Conservation (phyloP, 1,140 invertebrate genomes). For the Drosophila carrolli region DNA sequence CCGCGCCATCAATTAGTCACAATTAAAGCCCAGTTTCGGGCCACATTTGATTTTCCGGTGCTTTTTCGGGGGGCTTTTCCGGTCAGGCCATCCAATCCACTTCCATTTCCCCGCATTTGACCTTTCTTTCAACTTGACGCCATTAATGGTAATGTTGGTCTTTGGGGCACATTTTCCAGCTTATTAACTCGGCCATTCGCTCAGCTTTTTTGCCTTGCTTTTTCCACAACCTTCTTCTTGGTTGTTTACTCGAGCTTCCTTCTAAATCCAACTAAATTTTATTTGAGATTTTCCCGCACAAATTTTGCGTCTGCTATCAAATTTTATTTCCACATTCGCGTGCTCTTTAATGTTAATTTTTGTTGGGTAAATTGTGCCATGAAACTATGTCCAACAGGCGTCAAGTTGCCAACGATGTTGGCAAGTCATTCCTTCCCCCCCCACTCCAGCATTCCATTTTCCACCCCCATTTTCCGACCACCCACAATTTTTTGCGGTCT, state of each 20-base stretch:
- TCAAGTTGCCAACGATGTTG: slow-evolving; percentile 55
- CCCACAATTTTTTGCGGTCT: slow-evolving; percentile 35
- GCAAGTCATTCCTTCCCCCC: not conserved
- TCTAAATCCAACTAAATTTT: slow-evolving; percentile 15
- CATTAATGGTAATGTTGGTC: slow-evolving; percentile 65
- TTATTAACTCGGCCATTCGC: slow-evolving; percentile 70
- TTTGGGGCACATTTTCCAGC: slow-evolving; percentile 68
- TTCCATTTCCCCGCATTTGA: slow-evolving; percentile 12
- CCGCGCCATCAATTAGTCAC: slow-evolving; percentile 32
- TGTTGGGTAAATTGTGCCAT: slow-evolving; percentile 16
- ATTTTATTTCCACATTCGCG: slow-evolving; percentile 53
- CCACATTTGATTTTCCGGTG: slow-evolving; percentile 21
- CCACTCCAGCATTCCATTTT: not conserved
- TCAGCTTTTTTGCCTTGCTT: not conserved
- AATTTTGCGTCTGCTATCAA: slow-evolving; percentile 4
- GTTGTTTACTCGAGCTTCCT: not conserved
- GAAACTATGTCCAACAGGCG: slow-evolving; percentile 53
- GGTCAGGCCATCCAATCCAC: not conserved
- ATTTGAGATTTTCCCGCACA: slow-evolving; percentile 7
- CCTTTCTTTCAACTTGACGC: slow-evolving; percentile 42
- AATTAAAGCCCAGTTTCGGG: slow-evolving; percentile 21
- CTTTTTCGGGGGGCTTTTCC: slow-evolving; percentile 12
- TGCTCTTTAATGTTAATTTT: slow-evolving; percentile 53
- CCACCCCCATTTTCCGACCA: slow-evolving; percentile 4
- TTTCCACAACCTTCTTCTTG: not conserved